Percentiles rank a stretch among this genome's conserved stretches.
These are phyloP conservation scores for Athalia cordata DNA, from an alignment of 2,888 invertebrate species.

Conservation along the genomic window DNA sequence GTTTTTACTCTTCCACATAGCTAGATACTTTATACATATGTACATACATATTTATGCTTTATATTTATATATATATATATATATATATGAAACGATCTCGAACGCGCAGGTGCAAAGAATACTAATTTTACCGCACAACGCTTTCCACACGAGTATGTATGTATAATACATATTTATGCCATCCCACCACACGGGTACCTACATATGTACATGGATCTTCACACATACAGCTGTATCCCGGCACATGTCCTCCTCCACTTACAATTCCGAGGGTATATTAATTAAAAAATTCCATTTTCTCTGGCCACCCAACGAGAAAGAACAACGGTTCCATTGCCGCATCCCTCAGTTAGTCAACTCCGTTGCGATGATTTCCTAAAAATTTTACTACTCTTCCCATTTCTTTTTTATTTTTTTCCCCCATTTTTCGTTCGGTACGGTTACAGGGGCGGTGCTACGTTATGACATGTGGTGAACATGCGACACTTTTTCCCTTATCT, in stretches of 20 bases:
- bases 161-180: not conserved
- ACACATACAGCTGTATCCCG: not conserved
- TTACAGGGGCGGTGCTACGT: no score
- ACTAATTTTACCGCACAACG: constrained; percentile 4
- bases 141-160: not conserved
- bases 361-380: constrained; percentile 19
- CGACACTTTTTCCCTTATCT: no score
- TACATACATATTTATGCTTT: not conserved
- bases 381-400: not conserved
- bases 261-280: constrained; percentile 1
- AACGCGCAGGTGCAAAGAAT: constrained; percentile 15
- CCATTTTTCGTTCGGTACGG: no score
- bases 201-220: not conserved
- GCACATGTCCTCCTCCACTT: not conserved
- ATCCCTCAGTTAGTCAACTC: not conserved
- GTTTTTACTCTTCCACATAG: no score
- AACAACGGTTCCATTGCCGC: not conserved
- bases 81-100: not conserved
- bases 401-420: no score
- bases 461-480: no score
- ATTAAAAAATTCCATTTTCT: constrained; percentile 43
- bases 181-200: not conserved
- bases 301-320: constrained; percentile 17
- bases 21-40: not conserved
- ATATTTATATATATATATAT: no score